Conservation (phyloP, 2,888 invertebrate species). For the Pristionchus entomophagus region DNA sequence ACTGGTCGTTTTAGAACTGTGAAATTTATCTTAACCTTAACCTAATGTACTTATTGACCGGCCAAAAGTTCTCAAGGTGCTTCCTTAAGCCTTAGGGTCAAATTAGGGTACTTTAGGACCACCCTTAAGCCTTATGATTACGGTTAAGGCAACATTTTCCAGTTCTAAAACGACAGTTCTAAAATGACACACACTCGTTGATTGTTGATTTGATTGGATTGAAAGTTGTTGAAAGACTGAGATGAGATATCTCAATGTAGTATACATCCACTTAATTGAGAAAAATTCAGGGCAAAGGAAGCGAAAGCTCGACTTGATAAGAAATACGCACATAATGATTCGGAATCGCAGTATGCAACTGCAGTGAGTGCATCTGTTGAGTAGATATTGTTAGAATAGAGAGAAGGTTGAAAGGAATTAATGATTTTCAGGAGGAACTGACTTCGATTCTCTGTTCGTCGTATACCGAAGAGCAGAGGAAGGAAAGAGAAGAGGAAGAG, state of each 20-base stretch:
- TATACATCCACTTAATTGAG: not conserved
- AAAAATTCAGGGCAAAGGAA: not conserved
- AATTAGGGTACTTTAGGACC: no score
- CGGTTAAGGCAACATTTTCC: no score
- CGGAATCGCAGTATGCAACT: not conserved
- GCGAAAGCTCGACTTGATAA: not conserved
- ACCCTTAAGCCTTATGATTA: no score
- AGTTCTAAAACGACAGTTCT: no score
- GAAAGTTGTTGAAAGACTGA: no score
- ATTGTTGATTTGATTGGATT: no score
- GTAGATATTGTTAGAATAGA: not conserved
- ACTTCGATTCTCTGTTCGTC: constrained; percentile 34
- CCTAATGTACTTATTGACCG: no score
- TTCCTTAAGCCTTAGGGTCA: no score
- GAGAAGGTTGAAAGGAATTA: not conserved
- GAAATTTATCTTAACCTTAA: no score
- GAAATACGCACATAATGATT: not conserved
- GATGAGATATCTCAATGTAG: not conserved
- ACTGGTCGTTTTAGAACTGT: no score
- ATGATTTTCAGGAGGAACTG: not conserved
- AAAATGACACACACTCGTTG: no score
- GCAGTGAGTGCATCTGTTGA: not conserved
- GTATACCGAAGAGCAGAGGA: not conserved
- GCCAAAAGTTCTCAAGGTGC: no score
- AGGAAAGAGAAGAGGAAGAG: not conserved